Evolutionary conservation across 2,797 vertebrate genomes (phyloP), one percentile per base, ranked within the genome.

Genomic region (Monodelphis domestica): DNA sequence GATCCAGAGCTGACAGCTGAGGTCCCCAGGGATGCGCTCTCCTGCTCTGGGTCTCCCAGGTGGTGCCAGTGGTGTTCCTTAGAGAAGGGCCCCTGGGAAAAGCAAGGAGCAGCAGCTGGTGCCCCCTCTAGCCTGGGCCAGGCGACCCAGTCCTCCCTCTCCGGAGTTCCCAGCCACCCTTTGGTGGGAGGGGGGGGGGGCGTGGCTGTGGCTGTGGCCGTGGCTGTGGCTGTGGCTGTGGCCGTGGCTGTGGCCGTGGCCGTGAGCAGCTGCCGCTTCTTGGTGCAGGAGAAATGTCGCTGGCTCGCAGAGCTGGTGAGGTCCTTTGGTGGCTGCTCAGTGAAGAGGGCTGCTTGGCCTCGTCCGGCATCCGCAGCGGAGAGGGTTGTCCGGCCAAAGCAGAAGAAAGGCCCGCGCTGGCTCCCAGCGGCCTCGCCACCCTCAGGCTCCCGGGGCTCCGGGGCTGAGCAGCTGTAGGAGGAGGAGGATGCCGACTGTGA

Each of bases 321-420:
- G 38, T 17, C 2, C n/a, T 91, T 88, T 84, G 12, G 54, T 91
- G 57, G 52, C 50, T 53, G 59, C 93, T 94, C 90, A 1, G n/a
- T 1, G 52, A 94, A 53, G 88, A 94, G 91, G 14, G 5, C 53
- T 38, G 12, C 70, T 56, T 52, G 54, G 53, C 4, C 90, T 95
- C 38, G 95, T 93, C 30, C 54, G 30, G 1, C 0, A 38, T 87
- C 90, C 51, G 54, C 0, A 0, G 54, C 0, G 0, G 89, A 94
- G 94, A 96, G 54, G 93, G 98, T 92, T 28, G 95, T 97, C 52
- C 94, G 59, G 50, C 98, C 98, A 55, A 98, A 98, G 90, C 84
- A 0, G 9, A 97, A 95, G 93, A 91, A 57, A 87, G 90, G 1
- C 92, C n/a, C n/a, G n/a, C 91, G 89, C 1, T 90, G n/a, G n/a